These are phyloP conservation scores for Auanema sp. DNA, from an alignment of 2,888 invertebrate genomes.

Conservation along the genomic window DNA sequence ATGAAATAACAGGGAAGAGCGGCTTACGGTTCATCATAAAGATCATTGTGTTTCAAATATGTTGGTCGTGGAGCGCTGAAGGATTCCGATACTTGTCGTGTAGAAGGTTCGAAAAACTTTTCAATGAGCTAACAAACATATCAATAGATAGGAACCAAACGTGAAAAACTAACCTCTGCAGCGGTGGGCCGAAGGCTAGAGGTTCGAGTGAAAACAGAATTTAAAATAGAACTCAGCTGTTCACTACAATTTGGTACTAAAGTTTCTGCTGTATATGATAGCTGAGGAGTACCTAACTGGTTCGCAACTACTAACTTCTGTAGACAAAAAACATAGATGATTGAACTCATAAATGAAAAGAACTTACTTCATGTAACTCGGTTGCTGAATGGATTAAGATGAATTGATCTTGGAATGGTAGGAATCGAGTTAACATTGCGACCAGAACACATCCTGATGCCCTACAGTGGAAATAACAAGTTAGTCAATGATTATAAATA, in stretches of 20 bases:
- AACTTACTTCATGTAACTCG: constrained; percentile 33
- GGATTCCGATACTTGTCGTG: too few species aligned
- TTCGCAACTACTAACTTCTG: constrained; percentile 12
- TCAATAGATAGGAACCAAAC: too few species aligned
- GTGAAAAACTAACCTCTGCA: not conserved
- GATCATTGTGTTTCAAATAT: too few species aligned
- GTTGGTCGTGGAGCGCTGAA: too few species aligned
- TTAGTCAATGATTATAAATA: too few species aligned
- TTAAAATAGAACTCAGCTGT: not conserved
- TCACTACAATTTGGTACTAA: constrained; percentile 5
- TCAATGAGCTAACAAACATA: too few species aligned
- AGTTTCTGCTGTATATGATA: constrained; percentile 16
- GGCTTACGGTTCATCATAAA: too few species aligned
- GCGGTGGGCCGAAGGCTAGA: not conserved
- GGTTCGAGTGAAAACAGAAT: too few species aligned
- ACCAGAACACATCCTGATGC: constrained; percentile 41
- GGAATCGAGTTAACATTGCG: constrained; percentile 41
- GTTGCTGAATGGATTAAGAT: constrained; percentile 29
- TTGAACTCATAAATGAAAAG: not conserved
- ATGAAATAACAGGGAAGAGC: too few species aligned
- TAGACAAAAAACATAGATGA: not conserved
- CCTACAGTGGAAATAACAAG: constrained; percentile 17
- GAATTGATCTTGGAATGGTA: constrained; percentile 43
- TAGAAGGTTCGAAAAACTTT: too few species aligned
- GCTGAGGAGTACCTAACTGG: not conserved